Conservation (phyloP, 2,888 invertebrate species). For the Adelognathus sp. region DNA sequence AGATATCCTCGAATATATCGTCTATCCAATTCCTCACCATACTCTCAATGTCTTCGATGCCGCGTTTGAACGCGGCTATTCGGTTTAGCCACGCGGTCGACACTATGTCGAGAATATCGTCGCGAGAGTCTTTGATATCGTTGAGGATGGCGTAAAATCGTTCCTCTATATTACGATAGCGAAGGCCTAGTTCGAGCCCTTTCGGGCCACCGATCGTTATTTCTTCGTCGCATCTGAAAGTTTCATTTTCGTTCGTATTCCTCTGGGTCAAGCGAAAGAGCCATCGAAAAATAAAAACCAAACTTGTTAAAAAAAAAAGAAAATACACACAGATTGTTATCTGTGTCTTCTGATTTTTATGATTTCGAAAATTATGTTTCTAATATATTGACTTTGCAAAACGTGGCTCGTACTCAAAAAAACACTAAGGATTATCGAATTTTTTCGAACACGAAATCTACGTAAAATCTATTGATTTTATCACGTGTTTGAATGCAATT, state of each 20-base stretch:
- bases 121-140: slow-evolving; percentile 79
- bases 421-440: no score
- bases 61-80: slow-evolving; percentile 71
- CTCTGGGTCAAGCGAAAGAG: no score
- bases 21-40: slow-evolving; percentile 83
- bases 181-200: slow-evolving; percentile 72
- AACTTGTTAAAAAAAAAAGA: no score
- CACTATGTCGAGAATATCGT: slow-evolving; percentile 81
- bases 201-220: slow-evolving; percentile 82
- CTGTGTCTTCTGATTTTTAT: no score
- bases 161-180: slow-evolving; percentile 79
- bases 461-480: no score
- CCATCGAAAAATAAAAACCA: no score
- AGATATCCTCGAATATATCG: slow-evolving; percentile 82
- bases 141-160: slow-evolving; percentile 81
- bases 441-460: no score
- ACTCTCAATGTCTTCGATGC: slow-evolving; percentile 82
- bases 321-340: no score
- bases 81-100: slow-evolving; percentile 82
- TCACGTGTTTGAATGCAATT: no score
- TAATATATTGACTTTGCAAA: no score
- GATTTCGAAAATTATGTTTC: no score
- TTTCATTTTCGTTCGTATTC: not conserved
- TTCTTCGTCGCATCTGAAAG: slow-evolving; percentile 77
- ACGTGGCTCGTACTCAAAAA: no score